Conservation (phyloP, 2,797 vertebrate species). For the Pseudotriccus pelzelni region DNA sequence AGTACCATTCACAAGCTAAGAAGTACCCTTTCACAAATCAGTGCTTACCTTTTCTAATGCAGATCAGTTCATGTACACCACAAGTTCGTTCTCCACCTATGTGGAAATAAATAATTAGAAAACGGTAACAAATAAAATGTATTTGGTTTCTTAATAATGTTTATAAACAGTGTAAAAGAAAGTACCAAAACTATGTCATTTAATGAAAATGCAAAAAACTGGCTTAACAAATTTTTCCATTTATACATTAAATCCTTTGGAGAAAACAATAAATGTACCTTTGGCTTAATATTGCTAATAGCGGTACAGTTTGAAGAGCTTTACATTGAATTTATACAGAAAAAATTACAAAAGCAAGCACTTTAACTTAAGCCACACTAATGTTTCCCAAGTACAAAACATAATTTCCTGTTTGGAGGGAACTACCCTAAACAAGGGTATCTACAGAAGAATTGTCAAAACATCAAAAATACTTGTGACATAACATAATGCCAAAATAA, state of each 20-base stretch:
- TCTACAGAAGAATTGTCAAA: background rate
- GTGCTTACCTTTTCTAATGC: conserved; percentile 94
- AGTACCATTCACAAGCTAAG: background rate
- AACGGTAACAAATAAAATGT: background rate
- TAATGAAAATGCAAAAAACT: background rate
- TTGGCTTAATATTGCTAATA: background rate
- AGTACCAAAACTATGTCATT: background rate
- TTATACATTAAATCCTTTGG: background rate
- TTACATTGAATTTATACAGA: background rate
- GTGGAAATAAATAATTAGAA: conserved; percentile 66
- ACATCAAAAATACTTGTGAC: background rate
- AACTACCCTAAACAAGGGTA: background rate
- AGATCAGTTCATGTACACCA: conserved; percentile 97
- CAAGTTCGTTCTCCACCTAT: conserved; percentile 96
- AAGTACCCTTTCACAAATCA: background rate
- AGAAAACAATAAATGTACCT: background rate
- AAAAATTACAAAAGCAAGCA: background rate
- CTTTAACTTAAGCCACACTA: background rate
- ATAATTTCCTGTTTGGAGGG: background rate
- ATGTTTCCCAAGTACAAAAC: background rate
- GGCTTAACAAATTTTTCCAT: background rate
- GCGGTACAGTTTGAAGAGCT: background rate
- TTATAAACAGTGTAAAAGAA: background rate
- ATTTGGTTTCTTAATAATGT: background rate
- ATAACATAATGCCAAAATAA: background rate